Evolutionary conservation across 2,888 invertebrate species (phyloP), one percentile per base, ranked within the genome.

Genomic region (Rugalucina vietnamica): DNA sequence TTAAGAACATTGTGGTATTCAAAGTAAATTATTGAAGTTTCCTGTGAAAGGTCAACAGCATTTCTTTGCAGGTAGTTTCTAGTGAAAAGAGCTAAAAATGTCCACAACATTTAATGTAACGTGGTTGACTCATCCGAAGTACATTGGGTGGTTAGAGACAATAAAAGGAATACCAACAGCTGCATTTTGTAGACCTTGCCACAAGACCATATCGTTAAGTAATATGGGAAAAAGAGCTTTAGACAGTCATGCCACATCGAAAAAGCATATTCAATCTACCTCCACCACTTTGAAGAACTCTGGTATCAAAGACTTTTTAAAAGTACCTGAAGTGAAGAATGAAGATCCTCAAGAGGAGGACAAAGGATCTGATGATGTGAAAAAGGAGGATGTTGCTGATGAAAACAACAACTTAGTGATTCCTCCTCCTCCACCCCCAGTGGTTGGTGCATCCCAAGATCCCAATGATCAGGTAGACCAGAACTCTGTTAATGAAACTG

Each of bases 1-100:
- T n/a, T n/a, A n/a, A n/a, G n/a, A n/a, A n/a, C n/a, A n/a, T n/a
- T n/a, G n/a, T n/a, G n/a, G n/a, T n/a, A n/a, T n/a, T n/a, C n/a
- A n/a, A n/a, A n/a, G n/a, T n/a, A n/a, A n/a, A n/a, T n/a, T n/a
- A n/a, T n/a, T n/a, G n/a, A n/a, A n/a, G n/a, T n/a, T n/a, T n/a
- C n/a, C n/a, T n/a, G n/a, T n/a, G n/a, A n/a, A n/a, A n/a, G n/a
- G n/a, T n/a, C n/a, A n/a, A n/a, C n/a, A n/a, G n/a, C n/a, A n/a
- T n/a, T n/a, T n/a, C n/a, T 65, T 65, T 65, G 65, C 65, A 32
- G 65, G 34, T 65, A 65, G 65, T 65, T 65, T 32, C 65, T 34
- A 65, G 34, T 65, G 34, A 32, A 21, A n/a, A n/a, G n/a, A n/a
- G 60, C 29, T 27, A 29, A 60, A 60, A n/a, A n/a, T n/a, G n/a